Base-by-base conservation (phyloP, 2,888 invertebrate genomes). In the Cheilosia variabilis region DNA sequence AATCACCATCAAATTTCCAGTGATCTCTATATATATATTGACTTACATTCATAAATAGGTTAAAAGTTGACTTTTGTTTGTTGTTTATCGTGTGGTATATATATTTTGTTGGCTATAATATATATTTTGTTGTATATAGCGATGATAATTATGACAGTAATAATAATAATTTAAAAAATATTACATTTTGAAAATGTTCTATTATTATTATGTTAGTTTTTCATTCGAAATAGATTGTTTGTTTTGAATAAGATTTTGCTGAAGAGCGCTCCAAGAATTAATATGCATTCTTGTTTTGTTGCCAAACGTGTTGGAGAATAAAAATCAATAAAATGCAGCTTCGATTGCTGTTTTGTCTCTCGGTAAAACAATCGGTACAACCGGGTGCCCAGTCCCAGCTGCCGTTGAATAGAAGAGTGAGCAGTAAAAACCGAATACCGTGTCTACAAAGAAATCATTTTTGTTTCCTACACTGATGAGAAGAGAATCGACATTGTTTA, bases 1-100 rank as follows among this genome's bases (percentile, higher is more conserved):
- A 80, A 81, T 86, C 86, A 80, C 72, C 81, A 71, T 86, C 68
- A 47, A 63, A 81, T 76, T 69, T 69, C 53, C 60, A 65, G 45
- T 79, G 75, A 47, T 69, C 65, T 69, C 34, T 22, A 27, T 65
- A 4, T 53, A 4, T 52, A 22, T 71, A 62, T 77, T 83, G 65
- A 81, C 81, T 79, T 82, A 73, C 69, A 82, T 84, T 78, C 79
- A 87, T 84, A 71, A 80, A 84, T 84, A 87, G 75, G 78, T 80
- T 82, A 75, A 87, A 87, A 82, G 80, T 75, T 87, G 62, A 79
- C 82, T 78, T 82, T 55, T 68, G 53, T 69, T 68, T 65, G 41
- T 47, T 58, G 50, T 65, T 60, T 60, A 72, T 66, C 62, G 58
- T 66, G 77, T 80, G 41, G 62, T 63, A 31, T 50, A 34, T 71